Conservation (phyloP, 2,888 invertebrate species). For the Xylota sylvarum region DNA sequence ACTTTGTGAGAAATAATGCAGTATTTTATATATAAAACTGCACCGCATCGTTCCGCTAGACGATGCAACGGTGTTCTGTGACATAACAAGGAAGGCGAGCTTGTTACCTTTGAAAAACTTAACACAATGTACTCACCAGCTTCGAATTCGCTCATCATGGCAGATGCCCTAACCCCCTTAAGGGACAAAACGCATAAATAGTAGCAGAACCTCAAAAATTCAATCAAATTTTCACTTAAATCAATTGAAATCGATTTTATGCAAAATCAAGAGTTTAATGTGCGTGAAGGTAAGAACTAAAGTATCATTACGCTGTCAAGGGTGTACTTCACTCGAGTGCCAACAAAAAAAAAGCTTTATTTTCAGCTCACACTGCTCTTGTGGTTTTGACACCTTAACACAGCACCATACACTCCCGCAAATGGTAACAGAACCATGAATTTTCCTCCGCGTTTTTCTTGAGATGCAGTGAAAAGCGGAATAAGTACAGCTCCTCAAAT, state of each 20-base stretch:
- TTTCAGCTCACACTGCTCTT: constrained; percentile 5
- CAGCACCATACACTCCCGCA: neutral
- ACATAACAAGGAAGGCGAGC: no score
- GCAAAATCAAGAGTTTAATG: neutral
- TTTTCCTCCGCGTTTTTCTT: neutral
- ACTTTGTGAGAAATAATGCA: no score
- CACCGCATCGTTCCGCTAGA: no score
- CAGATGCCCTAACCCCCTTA: no score
- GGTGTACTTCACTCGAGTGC: neutral
- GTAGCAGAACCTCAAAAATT: neutral
- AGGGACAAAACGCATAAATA: no score
- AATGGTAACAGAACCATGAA: neutral
- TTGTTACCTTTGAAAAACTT: no score
- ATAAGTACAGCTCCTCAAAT: neutral
- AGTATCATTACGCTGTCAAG: constrained; percentile 3
- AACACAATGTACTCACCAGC: no score
- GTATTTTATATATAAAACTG: no score
- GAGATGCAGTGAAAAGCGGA: constrained; percentile 1
- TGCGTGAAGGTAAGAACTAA: neutral
- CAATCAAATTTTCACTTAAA: neutral
- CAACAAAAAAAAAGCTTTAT: neutral
- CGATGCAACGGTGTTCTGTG: no score
- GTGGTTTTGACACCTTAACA: constrained; percentile 15
- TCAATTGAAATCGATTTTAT: neutral
- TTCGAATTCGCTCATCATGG: no score